Percentiles rank a stretch among this genome's conserved stretches.
Evolutionary conservation across 2,888 invertebrate species (phyloP).

Genomic region (Boloria euphrosyne): DNA sequence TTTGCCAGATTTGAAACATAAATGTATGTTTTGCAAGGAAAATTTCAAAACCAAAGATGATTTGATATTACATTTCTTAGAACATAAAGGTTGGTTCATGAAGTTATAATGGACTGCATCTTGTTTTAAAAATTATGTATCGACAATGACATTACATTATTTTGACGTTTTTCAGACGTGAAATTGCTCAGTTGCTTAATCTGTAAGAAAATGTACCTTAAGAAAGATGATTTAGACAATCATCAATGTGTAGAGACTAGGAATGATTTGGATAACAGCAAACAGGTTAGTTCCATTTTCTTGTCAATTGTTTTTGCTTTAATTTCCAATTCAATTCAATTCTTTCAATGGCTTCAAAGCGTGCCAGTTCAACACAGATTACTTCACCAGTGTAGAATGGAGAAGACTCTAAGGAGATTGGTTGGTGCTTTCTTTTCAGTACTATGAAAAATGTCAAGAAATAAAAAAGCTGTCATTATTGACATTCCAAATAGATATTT

Average conservation of each 20-base stretch:
- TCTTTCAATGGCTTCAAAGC: no score
- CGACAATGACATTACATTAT: background rate
- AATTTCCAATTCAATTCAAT: no score
- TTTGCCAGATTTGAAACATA: conserved; percentile 51
- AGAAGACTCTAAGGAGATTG: no score
- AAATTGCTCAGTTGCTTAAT: conserved; percentile 59
- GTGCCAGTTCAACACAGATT: no score
- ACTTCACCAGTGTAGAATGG: no score
- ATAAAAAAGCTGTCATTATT: no score
- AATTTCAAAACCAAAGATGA: conserved; percentile 63
- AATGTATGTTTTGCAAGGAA: conserved; percentile 64
- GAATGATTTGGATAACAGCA: conserved; percentile 38
- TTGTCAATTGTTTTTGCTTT: no score
- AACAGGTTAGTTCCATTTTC: conserved; percentile 14
- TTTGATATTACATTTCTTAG: conserved; percentile 55
- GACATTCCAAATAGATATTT: no score
- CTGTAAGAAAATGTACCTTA: conserved; percentile 70
- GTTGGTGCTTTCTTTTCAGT: no score
- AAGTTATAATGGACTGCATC: background rate
- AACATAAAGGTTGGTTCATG: conserved; percentile 61
- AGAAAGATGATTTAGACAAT: conserved; percentile 54
- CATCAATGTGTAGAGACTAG: conserved; percentile 53
- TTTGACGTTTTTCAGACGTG: conserved; percentile 54
- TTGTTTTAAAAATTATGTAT: background rate
- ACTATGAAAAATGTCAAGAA: no score